Evolutionary conservation across 1,140 invertebrate genomes (phyloP), one percentile per base, ranked within the genome.

Genomic region (Halesus radiatus): DNA sequence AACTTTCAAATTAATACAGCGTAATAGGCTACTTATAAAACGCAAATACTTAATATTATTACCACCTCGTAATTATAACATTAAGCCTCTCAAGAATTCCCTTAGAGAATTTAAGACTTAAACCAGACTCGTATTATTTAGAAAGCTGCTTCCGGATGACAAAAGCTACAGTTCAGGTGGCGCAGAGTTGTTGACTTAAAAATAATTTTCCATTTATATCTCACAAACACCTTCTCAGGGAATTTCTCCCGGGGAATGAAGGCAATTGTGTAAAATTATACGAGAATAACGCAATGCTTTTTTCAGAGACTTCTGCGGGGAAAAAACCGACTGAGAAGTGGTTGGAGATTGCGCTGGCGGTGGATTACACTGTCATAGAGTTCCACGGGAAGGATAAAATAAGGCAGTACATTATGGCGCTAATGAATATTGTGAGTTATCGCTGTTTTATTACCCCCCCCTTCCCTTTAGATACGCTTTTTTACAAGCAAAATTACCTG

Each of bases 401-500:
- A 15, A 91, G 92, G 84, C 92, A 93, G 80, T 95, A 95, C 85
- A 91, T 95, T 80, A 88, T 95, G 76, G 93, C 94, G 3, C 89
- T 95, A 73, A 91, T 95, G 88, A 95, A 95, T 85, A 95, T 95
- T 80, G 94, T 95, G 90, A 93, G 91, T 89, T 45, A 45, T 1
- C 1, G 10, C 37, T 45, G 37, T 45, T 45, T 45, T 1, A 45
- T 45, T 45, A 45, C 10, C 1, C 0, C 13, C 10, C 3, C 13
- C 5, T 45, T 45, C 37, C 8, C 13, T 45, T 13, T 1, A 13
- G 7, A n/a, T 45, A 29, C 5, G 26, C 5, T 45, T 45, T 60
- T 23, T 22, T 23, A 3, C 10, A 20, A 3, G n/a, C 5, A 20
- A 7, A 58, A n/a, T 16, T 58, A 3, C 56, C 37, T 45, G 8